Conservation (phyloP, 2,113 vertebrate genomes). For the Pleuronectes platessa region DNA sequence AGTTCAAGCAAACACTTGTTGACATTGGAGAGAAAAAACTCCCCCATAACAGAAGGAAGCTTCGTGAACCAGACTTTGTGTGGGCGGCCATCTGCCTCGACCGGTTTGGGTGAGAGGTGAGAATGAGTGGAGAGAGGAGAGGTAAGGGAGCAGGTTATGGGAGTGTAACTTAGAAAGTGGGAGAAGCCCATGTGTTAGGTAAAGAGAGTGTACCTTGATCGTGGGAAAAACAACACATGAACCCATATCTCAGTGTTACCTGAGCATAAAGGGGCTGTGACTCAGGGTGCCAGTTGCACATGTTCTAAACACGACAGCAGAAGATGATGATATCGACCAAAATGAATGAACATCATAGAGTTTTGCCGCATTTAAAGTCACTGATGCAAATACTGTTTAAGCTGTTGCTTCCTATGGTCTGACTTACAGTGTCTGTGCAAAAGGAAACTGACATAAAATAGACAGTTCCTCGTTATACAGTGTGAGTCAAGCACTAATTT, state of each 20-base stretch:
- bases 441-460: too few species aligned
- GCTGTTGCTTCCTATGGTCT: neutral
- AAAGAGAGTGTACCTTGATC: neutral
- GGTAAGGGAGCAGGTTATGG: neutral
- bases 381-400: neutral
- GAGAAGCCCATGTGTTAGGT: constrained; percentile 1
- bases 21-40: too few species aligned
- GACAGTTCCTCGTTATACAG: too few species aligned
- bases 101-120: too few species aligned
- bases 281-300: constrained; percentile 18
- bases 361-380: neutral
- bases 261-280: constrained; percentile 13
- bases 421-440: neutral
- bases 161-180: neutral
- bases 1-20: too few species aligned
- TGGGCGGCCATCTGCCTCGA: too few species aligned
- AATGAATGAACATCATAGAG: neutral
- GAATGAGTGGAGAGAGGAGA: too few species aligned
- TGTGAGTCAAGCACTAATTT: too few species aligned
- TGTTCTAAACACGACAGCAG: constrained; percentile 19
- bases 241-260: constrained; percentile 25
- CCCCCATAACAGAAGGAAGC: too few species aligned
- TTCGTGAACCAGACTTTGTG: too few species aligned
- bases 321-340: neutral
- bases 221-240: constrained; percentile 65